Percentiles rank a stretch among this genome's conserved stretches.
phyloP scores from a whole-genome alignment of 2,113 vertebrate species.

The Halcyon malimbica region DNA sequence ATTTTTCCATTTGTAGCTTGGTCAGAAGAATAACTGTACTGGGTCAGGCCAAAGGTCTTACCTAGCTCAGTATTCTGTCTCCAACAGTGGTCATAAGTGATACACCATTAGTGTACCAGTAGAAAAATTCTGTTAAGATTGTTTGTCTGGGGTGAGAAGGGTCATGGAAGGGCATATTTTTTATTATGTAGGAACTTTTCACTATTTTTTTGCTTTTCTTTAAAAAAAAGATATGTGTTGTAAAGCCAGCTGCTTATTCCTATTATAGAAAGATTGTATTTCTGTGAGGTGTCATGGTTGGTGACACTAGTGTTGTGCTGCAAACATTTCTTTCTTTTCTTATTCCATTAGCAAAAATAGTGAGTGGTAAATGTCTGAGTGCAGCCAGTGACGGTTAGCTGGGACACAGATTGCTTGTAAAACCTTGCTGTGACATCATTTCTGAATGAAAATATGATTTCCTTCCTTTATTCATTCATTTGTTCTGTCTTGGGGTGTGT shows the following conservation, averaged over 20 bases:
- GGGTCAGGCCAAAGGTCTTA: conserved; percentile 39
- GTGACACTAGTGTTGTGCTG: background rate
- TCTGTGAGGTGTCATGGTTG: background rate
- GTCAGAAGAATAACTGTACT: background rate
- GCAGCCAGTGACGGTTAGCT: background rate
- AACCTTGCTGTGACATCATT: background rate
- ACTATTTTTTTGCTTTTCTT: background rate
- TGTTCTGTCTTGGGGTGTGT: background rate
- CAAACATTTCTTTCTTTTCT: background rate
- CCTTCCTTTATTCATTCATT: background rate
- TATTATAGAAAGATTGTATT: background rate
- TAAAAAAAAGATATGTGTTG: background rate
- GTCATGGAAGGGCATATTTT: background rate
- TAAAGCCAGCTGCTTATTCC: background rate
- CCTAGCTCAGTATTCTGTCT: background rate
- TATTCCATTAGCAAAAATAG: background rate
- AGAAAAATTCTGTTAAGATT: conserved; percentile 35
- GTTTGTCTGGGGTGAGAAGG: background rate
- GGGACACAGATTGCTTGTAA: background rate
- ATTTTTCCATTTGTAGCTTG: background rate
- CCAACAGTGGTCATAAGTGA: conserved; percentile 1
- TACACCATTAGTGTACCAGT: conserved; percentile 1
- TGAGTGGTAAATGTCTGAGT: background rate
- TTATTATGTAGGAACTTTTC: background rate
- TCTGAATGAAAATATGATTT: background rate